Evolutionary conservation across 2,797 vertebrate genomes (phyloP).

Genomic region (Lindbergichthys nudifrons): DNA sequence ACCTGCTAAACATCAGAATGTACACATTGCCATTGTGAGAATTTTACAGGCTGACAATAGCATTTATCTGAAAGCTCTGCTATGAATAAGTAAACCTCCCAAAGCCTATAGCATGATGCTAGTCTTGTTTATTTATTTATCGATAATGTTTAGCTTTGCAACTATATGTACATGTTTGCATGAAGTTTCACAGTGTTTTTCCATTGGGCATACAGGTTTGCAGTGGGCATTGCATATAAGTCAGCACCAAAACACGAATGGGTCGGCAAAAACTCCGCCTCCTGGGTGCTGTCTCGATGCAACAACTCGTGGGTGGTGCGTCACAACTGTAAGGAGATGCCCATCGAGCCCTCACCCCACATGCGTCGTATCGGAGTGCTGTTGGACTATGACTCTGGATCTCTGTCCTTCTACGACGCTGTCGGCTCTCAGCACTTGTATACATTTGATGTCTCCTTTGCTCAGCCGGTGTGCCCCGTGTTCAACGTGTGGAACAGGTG

Average conservation of each 20-base stretch:
- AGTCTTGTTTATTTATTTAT: background rate
- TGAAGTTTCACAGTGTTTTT: background rate
- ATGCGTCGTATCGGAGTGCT: slow-evolving; percentile 93
- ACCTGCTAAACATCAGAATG: background rate
- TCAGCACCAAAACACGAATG: slow-evolving; percentile 97
- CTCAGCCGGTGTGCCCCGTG: slow-evolving; percentile 95
- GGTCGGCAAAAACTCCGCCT: slow-evolving; percentile 96
- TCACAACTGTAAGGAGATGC: slow-evolving; percentile 95
- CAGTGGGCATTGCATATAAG: slow-evolving; percentile 96
- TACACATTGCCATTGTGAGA: background rate
- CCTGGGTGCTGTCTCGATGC: slow-evolving; percentile 97
- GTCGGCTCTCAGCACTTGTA: slow-evolving; percentile 96
- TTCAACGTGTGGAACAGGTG: slow-evolving; percentile 99
- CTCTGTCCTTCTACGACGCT: slow-evolving; percentile 96
- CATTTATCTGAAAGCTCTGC: background rate
- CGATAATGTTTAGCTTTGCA: background rate
- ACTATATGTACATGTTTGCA: background rate
- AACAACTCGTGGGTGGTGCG: slow-evolving; percentile 96
- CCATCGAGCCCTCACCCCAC: slow-evolving; percentile 94
- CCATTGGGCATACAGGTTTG: slow-evolving; percentile 86
- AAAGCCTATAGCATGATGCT: background rate
- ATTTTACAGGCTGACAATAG: background rate
- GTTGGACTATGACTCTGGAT: slow-evolving; percentile 96
- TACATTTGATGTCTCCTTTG: slow-evolving; percentile 93
- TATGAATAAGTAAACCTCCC: background rate